These are phyloP conservation scores for Philopotamus ludificatus DNA, from an alignment of 1,140 invertebrate genomes.

Conservation along the genomic window DNA sequence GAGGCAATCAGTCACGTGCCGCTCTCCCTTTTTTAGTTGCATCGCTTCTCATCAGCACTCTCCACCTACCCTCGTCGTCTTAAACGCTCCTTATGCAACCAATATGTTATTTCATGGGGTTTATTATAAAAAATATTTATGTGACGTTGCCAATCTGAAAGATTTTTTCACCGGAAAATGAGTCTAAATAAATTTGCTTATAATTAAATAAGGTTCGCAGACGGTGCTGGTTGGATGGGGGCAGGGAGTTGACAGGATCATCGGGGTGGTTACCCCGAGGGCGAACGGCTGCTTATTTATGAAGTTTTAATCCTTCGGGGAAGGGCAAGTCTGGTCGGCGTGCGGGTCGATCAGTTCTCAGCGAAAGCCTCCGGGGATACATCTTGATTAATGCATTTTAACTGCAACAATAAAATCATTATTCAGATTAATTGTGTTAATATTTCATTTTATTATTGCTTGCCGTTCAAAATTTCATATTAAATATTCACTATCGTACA, in stretches of 20 bases:
- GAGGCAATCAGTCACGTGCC: neutral
- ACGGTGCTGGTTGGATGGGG: neutral
- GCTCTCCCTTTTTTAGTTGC: neutral
- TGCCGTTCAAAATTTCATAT: too few relatives aligned
- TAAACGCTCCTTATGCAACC: too few relatives aligned
- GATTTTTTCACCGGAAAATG: neutral
- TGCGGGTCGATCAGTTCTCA: neutral
- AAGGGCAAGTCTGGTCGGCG: constrained; percentile 9
- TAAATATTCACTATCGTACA: too few relatives aligned
- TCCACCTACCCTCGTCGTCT: neutral
- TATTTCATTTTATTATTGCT: too few relatives aligned
- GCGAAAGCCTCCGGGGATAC: constrained; percentile 10
- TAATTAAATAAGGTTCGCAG: neutral
- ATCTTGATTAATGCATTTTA: too few relatives aligned
- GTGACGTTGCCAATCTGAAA: too few relatives aligned
- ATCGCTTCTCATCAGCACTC: constrained; percentile 5
- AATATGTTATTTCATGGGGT: too few relatives aligned
- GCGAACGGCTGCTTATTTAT: constrained; percentile 20
- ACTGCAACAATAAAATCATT: too few relatives aligned
- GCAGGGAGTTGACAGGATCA: neutral
- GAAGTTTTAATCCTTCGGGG: constrained; percentile 25
- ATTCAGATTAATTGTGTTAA: too few relatives aligned
- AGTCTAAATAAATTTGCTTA: neutral
- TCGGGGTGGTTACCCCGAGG: constrained; percentile 2
- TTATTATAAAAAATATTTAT: too few relatives aligned